These are phyloP conservation scores for Pomacea maculata DNA, from an alignment of 1,140 invertebrate genomes.

Conservation along the genomic window DNA sequence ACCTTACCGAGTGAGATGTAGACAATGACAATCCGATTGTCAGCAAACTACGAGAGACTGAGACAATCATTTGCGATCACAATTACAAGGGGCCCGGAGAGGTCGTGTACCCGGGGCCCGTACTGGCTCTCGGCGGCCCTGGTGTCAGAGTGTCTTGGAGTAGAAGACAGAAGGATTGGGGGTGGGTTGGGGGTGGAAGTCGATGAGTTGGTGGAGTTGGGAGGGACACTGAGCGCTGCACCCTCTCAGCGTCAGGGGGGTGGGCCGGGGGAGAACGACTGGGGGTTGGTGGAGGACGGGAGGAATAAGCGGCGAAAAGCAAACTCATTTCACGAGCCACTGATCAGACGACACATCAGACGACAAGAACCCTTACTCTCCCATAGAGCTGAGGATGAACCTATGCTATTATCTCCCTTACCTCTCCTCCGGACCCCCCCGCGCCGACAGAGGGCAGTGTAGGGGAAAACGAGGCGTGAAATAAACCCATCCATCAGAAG, in stretches of 20 bases:
- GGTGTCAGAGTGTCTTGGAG: too few relatives aligned
- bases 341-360: background rate
- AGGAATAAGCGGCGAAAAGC: slow-evolving; percentile 2
- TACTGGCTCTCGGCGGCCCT: too few relatives aligned
- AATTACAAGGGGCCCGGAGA: too few relatives aligned
- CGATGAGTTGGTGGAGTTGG: too few relatives aligned
- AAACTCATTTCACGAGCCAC: slow-evolving; percentile 22
- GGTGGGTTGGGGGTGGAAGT: too few relatives aligned
- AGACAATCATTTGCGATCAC: too few relatives aligned
- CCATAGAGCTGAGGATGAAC: slow-evolving; percentile 13
- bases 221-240: slow-evolving; percentile 1
- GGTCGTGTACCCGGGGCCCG: too few relatives aligned
- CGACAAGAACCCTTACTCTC: background rate
- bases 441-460: slow-evolving; percentile 7
- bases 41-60: too few relatives aligned
- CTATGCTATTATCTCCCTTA: slow-evolving; percentile 21
- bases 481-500: slow-evolving; percentile 22
- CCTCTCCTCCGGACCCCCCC: slow-evolving; percentile 11
- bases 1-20: too few relatives aligned
- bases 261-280: background rate
- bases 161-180: too few relatives aligned
- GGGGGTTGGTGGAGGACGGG: background rate
- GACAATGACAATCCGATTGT: too few relatives aligned
- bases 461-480: slow-evolving; percentile 14
- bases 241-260: background rate